Evolutionary conservation across 2,888 invertebrate species (phyloP).

Genomic region (Erebia epiphron): DNA sequence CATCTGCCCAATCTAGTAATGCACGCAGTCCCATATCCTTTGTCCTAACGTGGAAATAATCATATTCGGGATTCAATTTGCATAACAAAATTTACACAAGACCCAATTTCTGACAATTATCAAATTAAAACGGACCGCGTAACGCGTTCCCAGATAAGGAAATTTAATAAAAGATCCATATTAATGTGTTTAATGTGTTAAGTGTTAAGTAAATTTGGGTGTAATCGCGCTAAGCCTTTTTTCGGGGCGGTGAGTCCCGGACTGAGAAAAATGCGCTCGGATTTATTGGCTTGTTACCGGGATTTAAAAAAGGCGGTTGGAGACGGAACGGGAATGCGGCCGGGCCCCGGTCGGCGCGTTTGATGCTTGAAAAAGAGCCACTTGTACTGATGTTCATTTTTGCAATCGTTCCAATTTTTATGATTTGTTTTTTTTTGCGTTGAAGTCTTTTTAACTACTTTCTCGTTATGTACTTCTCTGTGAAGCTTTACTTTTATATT

Average conservation of each 20-base stretch:
- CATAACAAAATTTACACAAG: slow-evolving; percentile 68
- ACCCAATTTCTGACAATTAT: slow-evolving; percentile 70
- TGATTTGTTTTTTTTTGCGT: slow-evolving; percentile 43
- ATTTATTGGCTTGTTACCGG: slow-evolving; percentile 83
- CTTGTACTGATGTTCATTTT: slow-evolving; percentile 67
- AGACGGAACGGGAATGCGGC: slow-evolving; percentile 70
- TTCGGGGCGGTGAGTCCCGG: slow-evolving; percentile 55
- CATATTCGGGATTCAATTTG: slow-evolving; percentile 67
- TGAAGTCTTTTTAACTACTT: slow-evolving; percentile 9
- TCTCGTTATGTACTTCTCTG: not conserved
- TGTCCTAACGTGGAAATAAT: slow-evolving; percentile 61
- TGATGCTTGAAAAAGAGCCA: slow-evolving; percentile 63
- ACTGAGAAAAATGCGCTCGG: slow-evolving; percentile 74
- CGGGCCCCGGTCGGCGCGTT: slow-evolving; percentile 58
- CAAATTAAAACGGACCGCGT: slow-evolving; percentile 69
- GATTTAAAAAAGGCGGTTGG: slow-evolving; percentile 75
- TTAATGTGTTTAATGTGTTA: slow-evolving; percentile 74
- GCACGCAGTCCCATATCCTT: slow-evolving; percentile 47
- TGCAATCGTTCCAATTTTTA: slow-evolving; percentile 64
- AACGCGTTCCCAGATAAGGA: slow-evolving; percentile 62
- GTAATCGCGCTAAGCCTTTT: slow-evolving; percentile 81
- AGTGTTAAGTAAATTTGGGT: slow-evolving; percentile 83
- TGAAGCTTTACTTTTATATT: too few species aligned
- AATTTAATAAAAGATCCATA: slow-evolving; percentile 75
- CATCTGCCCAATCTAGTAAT: slow-evolving; percentile 55